These are phyloP conservation scores for Pocillopora verrucosa DNA, from an alignment of 64 coral and sea anemone genomes.

Conservation along the genomic window DNA sequence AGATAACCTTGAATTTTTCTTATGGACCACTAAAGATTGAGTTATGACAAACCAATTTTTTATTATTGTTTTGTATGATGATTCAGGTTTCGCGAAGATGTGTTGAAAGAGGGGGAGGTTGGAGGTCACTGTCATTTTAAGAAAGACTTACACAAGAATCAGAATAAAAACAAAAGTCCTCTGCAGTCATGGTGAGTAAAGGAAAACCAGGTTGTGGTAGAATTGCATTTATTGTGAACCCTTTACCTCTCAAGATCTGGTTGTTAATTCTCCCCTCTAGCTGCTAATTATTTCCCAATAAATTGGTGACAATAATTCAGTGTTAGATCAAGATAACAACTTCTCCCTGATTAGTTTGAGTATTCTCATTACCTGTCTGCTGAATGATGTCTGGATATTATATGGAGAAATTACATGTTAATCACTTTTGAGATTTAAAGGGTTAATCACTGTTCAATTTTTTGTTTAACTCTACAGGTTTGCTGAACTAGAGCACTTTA, in stretches of 20 bases:
- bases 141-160: constrained; percentile 55
- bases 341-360: not conserved
- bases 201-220: not conserved
- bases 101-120: constrained; percentile 74
- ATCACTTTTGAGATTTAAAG: not conserved
- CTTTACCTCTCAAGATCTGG: not conserved
- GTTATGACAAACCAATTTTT: not conserved
- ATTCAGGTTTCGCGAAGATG: constrained; percentile 75
- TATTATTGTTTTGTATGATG: not conserved
- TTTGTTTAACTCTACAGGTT: constrained; percentile 50
- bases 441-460: not conserved
- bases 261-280: not conserved
- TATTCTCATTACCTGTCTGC: no score
- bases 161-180: constrained; percentile 73
- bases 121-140: constrained; percentile 85
- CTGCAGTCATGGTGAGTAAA: constrained; percentile 86
- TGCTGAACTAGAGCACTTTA: constrained; percentile 79
- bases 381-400: no score
- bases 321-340: not conserved
- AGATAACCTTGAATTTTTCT: not conserved
- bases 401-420: not conserved
- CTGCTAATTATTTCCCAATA: not conserved
- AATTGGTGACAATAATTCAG: no score
- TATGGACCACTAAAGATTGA: not conserved
- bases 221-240: not conserved